Evolutionary conservation across 35 echinoderm and acorn worm genomes (phyloP).

Genomic region (Hemicentrotus pulcherrimus): DNA sequence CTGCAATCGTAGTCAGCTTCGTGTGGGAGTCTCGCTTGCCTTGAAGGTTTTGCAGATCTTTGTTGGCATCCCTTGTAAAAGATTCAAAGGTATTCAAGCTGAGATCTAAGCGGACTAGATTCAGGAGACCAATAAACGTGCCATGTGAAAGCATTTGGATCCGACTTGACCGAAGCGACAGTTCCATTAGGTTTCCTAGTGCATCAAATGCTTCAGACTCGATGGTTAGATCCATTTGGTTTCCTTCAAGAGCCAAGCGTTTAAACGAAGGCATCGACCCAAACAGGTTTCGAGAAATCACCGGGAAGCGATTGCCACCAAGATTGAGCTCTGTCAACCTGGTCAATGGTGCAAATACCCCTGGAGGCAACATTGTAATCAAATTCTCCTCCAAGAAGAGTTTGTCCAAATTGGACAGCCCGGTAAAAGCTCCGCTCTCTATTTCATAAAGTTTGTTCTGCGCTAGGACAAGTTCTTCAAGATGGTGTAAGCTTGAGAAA

Average conservation of each 20-base stretch:
- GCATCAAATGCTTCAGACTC: not conserved
- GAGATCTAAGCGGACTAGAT: not conserved
- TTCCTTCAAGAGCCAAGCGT: not conserved
- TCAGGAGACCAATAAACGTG: not conserved
- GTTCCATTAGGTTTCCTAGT: not conserved
- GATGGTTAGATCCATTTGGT: not conserved
- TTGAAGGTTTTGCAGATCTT: not conserved
- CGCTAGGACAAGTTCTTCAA: not conserved
- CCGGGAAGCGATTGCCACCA: not conserved
- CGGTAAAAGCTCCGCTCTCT: not conserved
- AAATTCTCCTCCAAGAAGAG: not conserved
- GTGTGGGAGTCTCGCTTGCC: not conserved
- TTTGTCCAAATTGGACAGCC: not conserved
- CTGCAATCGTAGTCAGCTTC: not conserved
- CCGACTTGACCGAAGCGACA: not conserved
- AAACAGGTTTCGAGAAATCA: not conserved
- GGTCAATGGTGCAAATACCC: not conserved
- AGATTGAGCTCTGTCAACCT: not conserved
- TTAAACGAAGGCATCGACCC: not conserved
- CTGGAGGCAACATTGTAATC: not conserved
- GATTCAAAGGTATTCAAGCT: not conserved
- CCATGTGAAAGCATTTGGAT: not conserved
- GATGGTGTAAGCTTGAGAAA: not conserved
- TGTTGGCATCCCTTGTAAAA: not conserved
- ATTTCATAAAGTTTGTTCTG: not conserved